These are phyloP conservation scores for Centropus unirufus DNA, from an alignment of 2,113 vertebrate species.

Conservation along the genomic window DNA sequence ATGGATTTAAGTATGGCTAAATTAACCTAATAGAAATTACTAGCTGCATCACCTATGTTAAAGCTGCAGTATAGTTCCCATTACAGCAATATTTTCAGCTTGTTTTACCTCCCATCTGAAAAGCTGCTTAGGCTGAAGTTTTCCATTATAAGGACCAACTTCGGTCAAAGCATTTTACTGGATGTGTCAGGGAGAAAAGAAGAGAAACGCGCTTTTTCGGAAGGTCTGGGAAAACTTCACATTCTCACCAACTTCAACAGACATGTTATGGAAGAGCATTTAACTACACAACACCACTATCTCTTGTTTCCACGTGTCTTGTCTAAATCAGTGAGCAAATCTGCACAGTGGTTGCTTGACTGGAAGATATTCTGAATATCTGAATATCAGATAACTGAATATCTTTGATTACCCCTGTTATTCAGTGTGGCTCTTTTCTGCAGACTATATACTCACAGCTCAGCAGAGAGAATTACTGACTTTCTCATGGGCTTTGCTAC, in stretches of 20 bases:
- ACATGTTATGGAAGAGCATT: neutral
- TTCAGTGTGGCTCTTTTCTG: neutral
- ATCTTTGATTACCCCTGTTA: neutral
- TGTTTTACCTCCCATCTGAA: neutral
- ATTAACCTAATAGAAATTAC: neutral
- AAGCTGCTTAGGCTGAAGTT: neutral
- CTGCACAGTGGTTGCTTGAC: neutral
- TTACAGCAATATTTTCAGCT: neutral
- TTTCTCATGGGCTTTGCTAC: constrained; percentile 16
- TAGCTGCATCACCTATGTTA: neutral
- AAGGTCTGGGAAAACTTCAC: neutral
- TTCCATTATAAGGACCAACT: neutral
- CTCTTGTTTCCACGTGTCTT: neutral
- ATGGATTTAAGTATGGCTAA: neutral
- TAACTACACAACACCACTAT: neutral
- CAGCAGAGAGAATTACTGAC: constrained; percentile 11
- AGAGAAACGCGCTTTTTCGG: neutral
- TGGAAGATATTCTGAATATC: neutral
- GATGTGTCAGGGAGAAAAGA: neutral
- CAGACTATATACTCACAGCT: neutral
- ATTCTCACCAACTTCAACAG: neutral
- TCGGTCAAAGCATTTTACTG: neutral
- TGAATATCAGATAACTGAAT: too few relatives aligned
- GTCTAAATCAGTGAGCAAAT: neutral
- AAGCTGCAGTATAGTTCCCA: neutral